These are phyloP conservation scores for Elysia crispata DNA, from an alignment of 2,888 invertebrate species.

Conservation along the genomic window DNA sequence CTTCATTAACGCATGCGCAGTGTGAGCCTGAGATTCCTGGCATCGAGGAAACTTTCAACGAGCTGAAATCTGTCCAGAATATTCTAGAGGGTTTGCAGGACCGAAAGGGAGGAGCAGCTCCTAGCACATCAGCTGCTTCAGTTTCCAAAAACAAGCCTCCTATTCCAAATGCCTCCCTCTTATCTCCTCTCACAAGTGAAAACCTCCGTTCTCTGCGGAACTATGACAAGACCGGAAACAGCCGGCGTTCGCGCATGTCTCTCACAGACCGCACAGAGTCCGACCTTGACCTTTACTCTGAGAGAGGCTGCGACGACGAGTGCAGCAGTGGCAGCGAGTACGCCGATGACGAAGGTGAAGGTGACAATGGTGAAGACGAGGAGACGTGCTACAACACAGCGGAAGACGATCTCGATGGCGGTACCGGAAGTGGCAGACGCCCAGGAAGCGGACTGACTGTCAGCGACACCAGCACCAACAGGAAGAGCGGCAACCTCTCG, in stretches of 20 bases:
- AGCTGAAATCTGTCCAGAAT: conserved; percentile 53
- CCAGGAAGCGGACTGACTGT: neutral
- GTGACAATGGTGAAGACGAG: conserved; percentile 56
- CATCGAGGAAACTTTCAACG: conserved; percentile 55
- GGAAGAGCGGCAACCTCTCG: neutral
- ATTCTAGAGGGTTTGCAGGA: conserved; percentile 60
- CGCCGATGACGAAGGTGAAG: conserved; percentile 65
- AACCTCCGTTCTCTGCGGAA: conserved; percentile 40
- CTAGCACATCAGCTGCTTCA: neutral
- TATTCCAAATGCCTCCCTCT: neutral
- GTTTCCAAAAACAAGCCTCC: neutral
- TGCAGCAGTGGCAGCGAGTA: conserved; percentile 67
- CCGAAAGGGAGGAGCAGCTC: conserved; percentile 38
- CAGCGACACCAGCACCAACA: neutral
- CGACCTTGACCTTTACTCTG: conserved; percentile 68
- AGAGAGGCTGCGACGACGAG: conserved; percentile 62
- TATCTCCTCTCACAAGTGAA: conserved; percentile 36
- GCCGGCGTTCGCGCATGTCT: conserved; percentile 53
- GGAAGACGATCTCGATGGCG: conserved; percentile 56
- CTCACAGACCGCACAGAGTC: conserved; percentile 63
- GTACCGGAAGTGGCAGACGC: conserved; percentile 35
- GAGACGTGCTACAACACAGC: conserved; percentile 51
- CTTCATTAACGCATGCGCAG: neutral
- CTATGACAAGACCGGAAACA: conserved; percentile 29
- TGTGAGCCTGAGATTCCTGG: conserved; percentile 45